phyloP scores from a whole-genome alignment of 2,113 vertebrate genomes.

The Plecotus auritus region DNA sequence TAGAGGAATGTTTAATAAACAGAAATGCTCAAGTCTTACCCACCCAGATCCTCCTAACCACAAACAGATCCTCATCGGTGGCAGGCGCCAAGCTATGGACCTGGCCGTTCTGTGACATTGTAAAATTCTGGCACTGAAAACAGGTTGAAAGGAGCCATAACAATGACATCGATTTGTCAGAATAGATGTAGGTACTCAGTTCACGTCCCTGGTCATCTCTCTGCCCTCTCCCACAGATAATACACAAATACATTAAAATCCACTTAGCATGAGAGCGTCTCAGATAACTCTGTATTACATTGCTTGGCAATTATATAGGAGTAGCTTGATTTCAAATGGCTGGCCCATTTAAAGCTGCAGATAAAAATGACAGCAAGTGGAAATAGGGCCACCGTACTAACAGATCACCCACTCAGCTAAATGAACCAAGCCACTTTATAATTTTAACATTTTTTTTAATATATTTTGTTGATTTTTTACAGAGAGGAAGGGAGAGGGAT shows the following conservation, averaged over 20 bases:
- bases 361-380: neutral
- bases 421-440: neutral
- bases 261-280: neutral
- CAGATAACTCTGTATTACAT: neutral
- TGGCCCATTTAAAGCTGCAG: neutral
- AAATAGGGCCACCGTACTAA: neutral
- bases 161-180: neutral
- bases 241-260: conserved; percentile 32
- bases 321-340: conserved; percentile 13
- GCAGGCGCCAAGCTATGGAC: neutral
- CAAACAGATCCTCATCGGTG: neutral
- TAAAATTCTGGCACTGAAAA: neutral
- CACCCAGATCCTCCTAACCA: neutral
- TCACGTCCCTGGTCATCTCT: neutral
- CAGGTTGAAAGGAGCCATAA: neutral
- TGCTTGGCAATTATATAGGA: conserved; percentile 25
- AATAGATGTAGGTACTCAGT: neutral
- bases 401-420: neutral
- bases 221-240: neutral
- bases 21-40: neutral
- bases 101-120: neutral
- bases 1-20: neutral
- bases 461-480: too few species aligned
- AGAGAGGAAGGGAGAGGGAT: too few species aligned
- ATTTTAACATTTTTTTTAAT: too few species aligned